Base-by-base conservation (phyloP, 2,888 invertebrate genomes). In the Lutraria lutraria region DNA sequence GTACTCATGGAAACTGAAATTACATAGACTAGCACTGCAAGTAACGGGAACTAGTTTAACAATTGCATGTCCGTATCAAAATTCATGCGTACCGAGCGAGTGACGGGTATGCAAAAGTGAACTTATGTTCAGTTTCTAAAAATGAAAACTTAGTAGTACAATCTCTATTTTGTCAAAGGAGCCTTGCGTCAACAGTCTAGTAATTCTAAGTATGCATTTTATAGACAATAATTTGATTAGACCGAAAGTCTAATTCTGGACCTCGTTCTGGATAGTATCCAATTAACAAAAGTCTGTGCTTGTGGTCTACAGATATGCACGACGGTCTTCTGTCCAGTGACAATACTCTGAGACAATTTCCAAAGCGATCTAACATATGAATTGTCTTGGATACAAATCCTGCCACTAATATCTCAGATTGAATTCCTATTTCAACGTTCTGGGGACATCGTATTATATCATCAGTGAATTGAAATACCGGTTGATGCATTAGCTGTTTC, bases 331-430 rank as follows among this genome's bases (percentile, higher is more conserved):
- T 68, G 13, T 43, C 60, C 21, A 83, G 83, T 16, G 82, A 76
- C 12, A 92, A 76, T 43, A 89, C 86, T 56, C 63, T 81, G 6
- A 68, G n/a, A 34, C 85, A 52, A 16, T 60, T 54, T 0, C 91
- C 91, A 12, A 83, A 25, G 16, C 56, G 29, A n/a, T 31, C 86
- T n/a, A 92, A 53, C 8, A 87, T 72, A 83, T 92, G 92, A 25
- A 92, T 85, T 19, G 88, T 90, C 63, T 89, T 89, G 0, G 92
- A 92, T 15, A 88, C 88, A 76, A 92, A 92, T 8, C 89, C 92
- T 56, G 85, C 83, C 63, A 92, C 85, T 15, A 76, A 88, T n/a
- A 90, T 76, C 19, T 88, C 54, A 1, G 90, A 85, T 2, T 83
- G 53, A 21, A 29, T 53, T 10, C 80, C 89, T 8, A 89, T 83